These are phyloP conservation scores for Chelonoidis abingdonii DNA, from an alignment of 2,113 vertebrate genomes.

Conservation along the genomic window DNA sequence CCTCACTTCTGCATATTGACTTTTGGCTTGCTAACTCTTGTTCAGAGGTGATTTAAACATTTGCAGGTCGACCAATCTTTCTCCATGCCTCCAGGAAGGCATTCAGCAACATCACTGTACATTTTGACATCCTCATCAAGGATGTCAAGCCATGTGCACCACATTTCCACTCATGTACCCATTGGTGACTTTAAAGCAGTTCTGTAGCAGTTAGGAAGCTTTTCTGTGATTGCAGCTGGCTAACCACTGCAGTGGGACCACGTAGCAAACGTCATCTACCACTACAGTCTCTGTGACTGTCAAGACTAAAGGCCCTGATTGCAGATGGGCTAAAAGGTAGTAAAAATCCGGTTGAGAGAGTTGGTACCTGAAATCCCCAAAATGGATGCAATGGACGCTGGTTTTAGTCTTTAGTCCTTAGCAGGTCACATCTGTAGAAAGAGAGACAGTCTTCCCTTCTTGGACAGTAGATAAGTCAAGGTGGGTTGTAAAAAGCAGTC, in stretches of 20 bases:
- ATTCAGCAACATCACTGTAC: neutral
- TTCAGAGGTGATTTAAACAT: neutral
- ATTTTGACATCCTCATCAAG: neutral
- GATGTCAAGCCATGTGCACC: neutral
- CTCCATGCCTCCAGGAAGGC: neutral
- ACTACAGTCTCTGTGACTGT: neutral
- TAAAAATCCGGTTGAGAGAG: neutral
- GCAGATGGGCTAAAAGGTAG: neutral
- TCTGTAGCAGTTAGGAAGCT: neutral
- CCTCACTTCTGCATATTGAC: neutral
- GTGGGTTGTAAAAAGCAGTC: conserved; percentile 6
- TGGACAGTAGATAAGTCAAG: neutral
- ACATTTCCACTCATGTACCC: no score
- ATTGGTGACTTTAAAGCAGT: neutral
- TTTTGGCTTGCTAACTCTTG: neutral
- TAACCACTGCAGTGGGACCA: neutral
- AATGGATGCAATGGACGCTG: neutral
- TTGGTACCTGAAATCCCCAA: fast-evolving
- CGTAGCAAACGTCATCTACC: neutral
- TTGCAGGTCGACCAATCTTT: neutral
- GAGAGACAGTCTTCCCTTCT: neutral
- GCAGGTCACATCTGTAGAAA: neutral
- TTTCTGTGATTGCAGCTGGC: neutral
- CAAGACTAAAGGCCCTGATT: neutral
- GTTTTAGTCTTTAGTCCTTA: neutral